Conservation (phyloP, 2,113 vertebrate genomes). For the Nipponia nippon region DNA sequence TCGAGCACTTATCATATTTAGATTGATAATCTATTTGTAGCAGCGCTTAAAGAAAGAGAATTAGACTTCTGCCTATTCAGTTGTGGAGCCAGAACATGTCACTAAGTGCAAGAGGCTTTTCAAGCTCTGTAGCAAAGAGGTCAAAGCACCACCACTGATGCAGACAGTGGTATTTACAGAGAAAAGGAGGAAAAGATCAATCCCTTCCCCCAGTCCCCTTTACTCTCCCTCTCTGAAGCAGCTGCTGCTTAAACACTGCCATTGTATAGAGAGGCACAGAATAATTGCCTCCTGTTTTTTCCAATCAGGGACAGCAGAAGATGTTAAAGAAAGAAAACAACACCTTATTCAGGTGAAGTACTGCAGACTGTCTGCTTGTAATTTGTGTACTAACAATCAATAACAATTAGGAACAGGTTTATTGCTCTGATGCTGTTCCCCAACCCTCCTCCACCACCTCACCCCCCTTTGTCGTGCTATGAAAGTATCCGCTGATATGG, state of each 20-base stretch:
- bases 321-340: neutral
- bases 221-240: neutral
- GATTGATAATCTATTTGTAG: neutral
- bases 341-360: conserved; percentile 6
- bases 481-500: neutral
- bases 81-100: conserved; percentile 30
- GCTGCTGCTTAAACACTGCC: neutral
- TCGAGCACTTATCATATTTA: neutral
- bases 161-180: conserved; percentile 24
- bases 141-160: neutral
- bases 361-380: neutral
- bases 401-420: conserved; percentile 34
- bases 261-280: conserved; percentile 6
- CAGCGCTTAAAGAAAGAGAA: conserved; percentile 6
- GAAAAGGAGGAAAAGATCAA: conserved; percentile 35
- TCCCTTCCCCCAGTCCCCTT: neutral
- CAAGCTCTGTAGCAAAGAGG: conserved; percentile 13
- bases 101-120: conserved; percentile 53
- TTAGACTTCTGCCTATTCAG: conserved; percentile 7
- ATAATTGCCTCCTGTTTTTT: neutral
- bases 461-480: neutral
- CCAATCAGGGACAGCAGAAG: neutral
- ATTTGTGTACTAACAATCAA: conserved; percentile 51
- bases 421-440: neutral
- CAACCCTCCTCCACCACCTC: neutral